These are phyloP conservation scores for Atrichornis clamosus DNA, from an alignment of 2,113 vertebrate species.

Conservation along the genomic window DNA sequence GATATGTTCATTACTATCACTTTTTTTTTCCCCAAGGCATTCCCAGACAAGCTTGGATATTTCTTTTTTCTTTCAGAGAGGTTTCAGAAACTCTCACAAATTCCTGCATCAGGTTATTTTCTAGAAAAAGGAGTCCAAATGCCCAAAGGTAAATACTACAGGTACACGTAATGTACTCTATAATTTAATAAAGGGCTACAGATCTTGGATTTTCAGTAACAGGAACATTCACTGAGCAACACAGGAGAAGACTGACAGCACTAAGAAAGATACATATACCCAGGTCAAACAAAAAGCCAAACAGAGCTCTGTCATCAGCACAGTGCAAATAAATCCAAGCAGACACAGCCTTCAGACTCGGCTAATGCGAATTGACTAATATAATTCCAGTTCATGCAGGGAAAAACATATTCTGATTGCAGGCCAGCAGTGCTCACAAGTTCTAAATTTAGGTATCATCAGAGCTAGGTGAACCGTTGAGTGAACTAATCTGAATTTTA, in stretches of 20 bases:
- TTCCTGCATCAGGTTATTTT: neutral
- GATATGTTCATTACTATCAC: neutral
- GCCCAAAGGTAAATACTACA: conserved; percentile 21
- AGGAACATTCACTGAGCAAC: neutral
- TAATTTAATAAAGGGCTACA: neutral
- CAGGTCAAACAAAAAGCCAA: conserved; percentile 47
- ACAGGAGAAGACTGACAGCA: neutral
- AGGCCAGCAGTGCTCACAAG: conserved; percentile 38
- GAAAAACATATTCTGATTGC: conserved; percentile 65
- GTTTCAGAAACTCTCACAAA: neutral
- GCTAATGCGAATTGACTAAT: conserved; percentile 67
- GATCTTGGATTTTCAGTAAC: neutral
- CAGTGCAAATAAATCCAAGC: conserved; percentile 62
- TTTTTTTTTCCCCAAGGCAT: neutral
- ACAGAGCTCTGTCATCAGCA: conserved; percentile 4
- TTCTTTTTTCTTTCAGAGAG: neutral
- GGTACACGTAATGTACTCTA: neutral
- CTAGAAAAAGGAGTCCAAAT: neutral
- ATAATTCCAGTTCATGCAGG: conserved; percentile 54
- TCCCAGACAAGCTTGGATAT: neutral
- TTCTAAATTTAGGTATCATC: conserved; percentile 41
- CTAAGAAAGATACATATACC: neutral
- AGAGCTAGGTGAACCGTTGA: conserved; percentile 10
- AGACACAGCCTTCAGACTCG: conserved; percentile 52
- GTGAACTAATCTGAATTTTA: conserved; percentile 46